Evolutionary conservation across 2,888 invertebrate species (phyloP).

Genomic region (Spicauda simplicius): DNA sequence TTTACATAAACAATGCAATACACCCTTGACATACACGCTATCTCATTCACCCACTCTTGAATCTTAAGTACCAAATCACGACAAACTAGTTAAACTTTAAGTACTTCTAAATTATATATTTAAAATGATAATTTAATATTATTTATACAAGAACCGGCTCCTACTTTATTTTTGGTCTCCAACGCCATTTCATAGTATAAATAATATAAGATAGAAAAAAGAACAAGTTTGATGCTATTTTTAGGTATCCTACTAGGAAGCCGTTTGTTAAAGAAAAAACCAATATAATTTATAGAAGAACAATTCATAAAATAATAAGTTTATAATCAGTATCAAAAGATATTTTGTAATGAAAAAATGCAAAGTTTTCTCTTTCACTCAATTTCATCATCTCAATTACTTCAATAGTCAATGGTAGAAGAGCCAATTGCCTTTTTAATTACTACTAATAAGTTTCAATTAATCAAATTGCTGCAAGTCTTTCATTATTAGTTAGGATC

Average conservation of each 20-base stretch:
- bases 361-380: not conserved
- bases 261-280: no score
- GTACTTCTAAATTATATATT: conserved; percentile 4
- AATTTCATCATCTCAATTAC: not conserved
- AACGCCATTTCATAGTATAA: not conserved
- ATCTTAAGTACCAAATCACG: conserved; percentile 32
- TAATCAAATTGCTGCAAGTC: conserved; percentile 10
- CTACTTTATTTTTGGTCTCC: conserved; percentile 13
- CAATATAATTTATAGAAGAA: no score
- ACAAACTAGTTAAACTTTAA: conserved; percentile 22
- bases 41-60: conserved; percentile 29
- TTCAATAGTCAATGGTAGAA: not conserved
- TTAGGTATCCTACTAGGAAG: no score
- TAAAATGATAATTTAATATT: conserved; percentile 6
- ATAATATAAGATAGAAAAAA: no score
- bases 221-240: no score
- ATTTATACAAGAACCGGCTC: not conserved
- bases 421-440: conserved; percentile 5
- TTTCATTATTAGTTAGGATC: conserved; percentile 10
- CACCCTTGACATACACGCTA: conserved; percentile 31
- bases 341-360: not conserved
- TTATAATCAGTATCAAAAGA: no score
- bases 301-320: no score
- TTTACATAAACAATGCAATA: conserved; percentile 28
- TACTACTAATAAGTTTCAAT: conserved; percentile 6